A percentile compares a stretch with the other conserved stretches of the same genome.
Evolutionary conservation across 2,797 vertebrate genomes (phyloP).

Genomic region (Naso thynnoides): DNA sequence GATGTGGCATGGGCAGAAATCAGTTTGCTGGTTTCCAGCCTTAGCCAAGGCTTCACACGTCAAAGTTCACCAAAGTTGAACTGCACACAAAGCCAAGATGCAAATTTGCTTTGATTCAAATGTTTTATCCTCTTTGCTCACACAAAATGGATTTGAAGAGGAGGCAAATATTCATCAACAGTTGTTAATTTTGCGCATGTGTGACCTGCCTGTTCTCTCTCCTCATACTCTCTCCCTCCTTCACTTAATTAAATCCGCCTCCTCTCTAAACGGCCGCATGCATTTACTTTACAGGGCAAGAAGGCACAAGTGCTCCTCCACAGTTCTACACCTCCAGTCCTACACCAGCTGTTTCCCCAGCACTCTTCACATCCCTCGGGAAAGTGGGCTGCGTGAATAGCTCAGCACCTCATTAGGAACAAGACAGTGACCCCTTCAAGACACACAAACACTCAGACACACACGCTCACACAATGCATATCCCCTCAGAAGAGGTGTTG

Average conservation of each 20-base stretch:
- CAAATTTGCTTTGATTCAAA: too few relatives aligned
- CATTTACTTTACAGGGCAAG: constrained; percentile 16
- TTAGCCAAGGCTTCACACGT: too few relatives aligned
- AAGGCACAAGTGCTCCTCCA: constrained; percentile 15
- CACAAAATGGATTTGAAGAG: too few relatives aligned
- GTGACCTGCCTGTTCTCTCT: background rate
- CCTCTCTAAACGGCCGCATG: background rate
- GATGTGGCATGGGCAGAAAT: too few relatives aligned
- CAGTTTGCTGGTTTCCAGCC: too few relatives aligned
- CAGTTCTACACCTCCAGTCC: constrained; percentile 30
- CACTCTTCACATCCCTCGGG: constrained; percentile 39
- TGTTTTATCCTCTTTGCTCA: too few relatives aligned
- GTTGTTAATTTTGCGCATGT: too few relatives aligned
- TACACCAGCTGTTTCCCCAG: constrained; percentile 48
- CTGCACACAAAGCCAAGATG: too few relatives aligned
- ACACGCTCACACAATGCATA: constrained; percentile 17
- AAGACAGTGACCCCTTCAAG: constrained; percentile 41
- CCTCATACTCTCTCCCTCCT: background rate
- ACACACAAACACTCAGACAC: constrained; percentile 12
- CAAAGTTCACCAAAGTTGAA: too few relatives aligned
- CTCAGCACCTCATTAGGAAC: constrained; percentile 67
- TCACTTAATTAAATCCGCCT: constrained; percentile 10
- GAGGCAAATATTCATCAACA: too few relatives aligned
- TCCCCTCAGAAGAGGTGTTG: constrained; percentile 39
- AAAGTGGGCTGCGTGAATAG: constrained; percentile 58